Evolutionary conservation across 2,888 invertebrate genomes (phyloP).

Genomic region (Drosophila atroscutellata): DNA sequence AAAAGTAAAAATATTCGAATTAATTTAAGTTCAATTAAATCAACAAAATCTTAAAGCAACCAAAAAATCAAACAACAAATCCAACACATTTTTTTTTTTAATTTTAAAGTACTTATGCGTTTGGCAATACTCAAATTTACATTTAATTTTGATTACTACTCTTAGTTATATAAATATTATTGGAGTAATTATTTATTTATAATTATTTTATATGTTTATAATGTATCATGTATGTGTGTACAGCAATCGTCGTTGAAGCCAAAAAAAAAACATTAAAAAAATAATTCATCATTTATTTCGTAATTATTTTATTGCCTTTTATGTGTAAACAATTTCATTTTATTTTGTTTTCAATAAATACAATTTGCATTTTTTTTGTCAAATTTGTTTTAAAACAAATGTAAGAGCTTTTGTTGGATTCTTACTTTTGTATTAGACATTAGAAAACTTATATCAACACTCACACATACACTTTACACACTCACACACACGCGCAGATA

Average conservation of each 20-base stretch:
- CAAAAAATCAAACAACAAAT: not conserved
- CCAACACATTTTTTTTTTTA: not conserved
- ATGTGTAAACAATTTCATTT: conserved; percentile 31
- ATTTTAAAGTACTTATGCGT: not conserved
- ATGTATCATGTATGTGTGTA: conserved; percentile 24
- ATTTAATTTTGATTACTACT: not conserved
- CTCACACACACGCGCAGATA: conserved; percentile 20
- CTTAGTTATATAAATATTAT: conserved; percentile 30
- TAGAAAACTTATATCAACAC: conserved; percentile 20
- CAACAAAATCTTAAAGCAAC: not conserved
- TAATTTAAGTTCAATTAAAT: not conserved
- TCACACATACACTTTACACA: conserved; percentile 17
- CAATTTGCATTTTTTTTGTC: conserved; percentile 25
- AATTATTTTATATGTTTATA: conserved; percentile 20
- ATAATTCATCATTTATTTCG: conserved; percentile 9
- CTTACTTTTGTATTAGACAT: conserved; percentile 10
- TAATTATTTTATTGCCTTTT: conserved; percentile 23
- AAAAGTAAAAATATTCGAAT: not conserved
- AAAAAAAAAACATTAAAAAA: not conserved
- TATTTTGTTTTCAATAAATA: conserved; percentile 40
- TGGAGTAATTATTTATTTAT: conserved; percentile 13
- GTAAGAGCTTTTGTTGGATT: conserved; percentile 29
- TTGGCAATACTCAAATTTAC: not conserved
- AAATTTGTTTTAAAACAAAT: conserved; percentile 28
- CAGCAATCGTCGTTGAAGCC: conserved; percentile 17